Evolutionary conservation across 1,140 invertebrate species (phyloP).

Genomic region (Branchinecta lynchi): DNA sequence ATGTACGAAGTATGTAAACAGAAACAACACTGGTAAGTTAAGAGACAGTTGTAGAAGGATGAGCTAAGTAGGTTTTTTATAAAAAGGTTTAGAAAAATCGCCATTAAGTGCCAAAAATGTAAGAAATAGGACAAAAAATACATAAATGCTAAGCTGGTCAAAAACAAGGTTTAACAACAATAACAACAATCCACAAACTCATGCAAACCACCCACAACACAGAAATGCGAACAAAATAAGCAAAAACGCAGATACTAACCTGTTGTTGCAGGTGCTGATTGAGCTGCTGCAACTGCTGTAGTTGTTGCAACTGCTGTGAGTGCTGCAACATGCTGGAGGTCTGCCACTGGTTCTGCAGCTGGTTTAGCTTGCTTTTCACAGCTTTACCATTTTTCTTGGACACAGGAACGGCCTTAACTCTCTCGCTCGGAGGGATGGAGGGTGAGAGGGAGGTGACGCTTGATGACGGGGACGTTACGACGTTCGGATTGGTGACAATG

Average conservation of each 20-base stretch:
- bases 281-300: conserved; percentile 31
- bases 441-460: conserved; percentile 18
- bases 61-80: no score
- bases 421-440: conserved; percentile 36
- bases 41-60: no score
- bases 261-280: conserved; percentile 27
- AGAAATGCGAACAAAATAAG: no score
- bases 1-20: no score
- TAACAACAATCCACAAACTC: no score
- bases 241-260: not conserved
- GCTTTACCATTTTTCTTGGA: conserved; percentile 57
- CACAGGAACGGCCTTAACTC: conserved; percentile 58
- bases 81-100: no score
- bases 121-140: no score
- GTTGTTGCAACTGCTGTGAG: conserved; percentile 31
- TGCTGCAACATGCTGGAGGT: conserved; percentile 27
- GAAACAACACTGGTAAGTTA: no score
- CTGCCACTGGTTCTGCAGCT: conserved; percentile 26
- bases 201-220: no score
- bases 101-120: no score
- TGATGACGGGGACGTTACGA: conserved; percentile 13
- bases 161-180: no score
- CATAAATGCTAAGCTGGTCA: no score
- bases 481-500: conserved; percentile 21
- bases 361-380: conserved; percentile 30